Conservation (phyloP, 2,888 invertebrate genomes). For the Cephus rjabovi region DNA sequence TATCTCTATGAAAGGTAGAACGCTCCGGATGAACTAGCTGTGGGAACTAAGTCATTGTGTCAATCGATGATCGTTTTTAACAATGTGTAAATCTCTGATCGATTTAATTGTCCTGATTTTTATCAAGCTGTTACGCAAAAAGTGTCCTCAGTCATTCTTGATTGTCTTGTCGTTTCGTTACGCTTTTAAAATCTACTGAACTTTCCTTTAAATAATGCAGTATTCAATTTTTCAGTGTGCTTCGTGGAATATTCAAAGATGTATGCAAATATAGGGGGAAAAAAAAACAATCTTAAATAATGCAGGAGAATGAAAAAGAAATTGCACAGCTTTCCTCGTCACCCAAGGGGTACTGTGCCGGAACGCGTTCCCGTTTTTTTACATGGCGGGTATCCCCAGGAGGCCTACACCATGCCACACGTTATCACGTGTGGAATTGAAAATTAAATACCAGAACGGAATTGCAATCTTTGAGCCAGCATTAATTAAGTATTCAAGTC, state of each 20-base stretch:
- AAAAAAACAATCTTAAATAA: neutral
- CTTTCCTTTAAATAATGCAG: neutral
- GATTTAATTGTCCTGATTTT: neutral
- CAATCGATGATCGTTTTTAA: neutral
- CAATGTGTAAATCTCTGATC: neutral
- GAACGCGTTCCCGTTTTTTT: conserved; percentile 67
- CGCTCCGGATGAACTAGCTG: conserved; percentile 8
- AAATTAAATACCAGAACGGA: conserved; percentile 2
- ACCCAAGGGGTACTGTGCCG: conserved; percentile 64
- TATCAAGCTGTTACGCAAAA: neutral
- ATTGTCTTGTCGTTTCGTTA: neutral
- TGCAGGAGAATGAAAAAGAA: conserved; percentile 24
- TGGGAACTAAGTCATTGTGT: conserved; percentile 25
- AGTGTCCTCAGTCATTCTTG: neutral
- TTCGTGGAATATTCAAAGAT: neutral
- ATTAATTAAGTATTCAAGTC: neutral
- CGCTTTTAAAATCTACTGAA: neutral
- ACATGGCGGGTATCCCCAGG: conserved; percentile 67
- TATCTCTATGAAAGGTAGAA: conserved; percentile 20
- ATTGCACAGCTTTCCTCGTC: conserved; percentile 64
- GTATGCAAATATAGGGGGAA: neutral
- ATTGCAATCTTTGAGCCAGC: neutral
- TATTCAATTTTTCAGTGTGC: neutral
- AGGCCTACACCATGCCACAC: conserved; percentile 65
- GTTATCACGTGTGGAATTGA: conserved; percentile 37